phyloP scores from a whole-genome alignment of 2,113 vertebrate species.

The Sphaerodactylus townsendi region DNA sequence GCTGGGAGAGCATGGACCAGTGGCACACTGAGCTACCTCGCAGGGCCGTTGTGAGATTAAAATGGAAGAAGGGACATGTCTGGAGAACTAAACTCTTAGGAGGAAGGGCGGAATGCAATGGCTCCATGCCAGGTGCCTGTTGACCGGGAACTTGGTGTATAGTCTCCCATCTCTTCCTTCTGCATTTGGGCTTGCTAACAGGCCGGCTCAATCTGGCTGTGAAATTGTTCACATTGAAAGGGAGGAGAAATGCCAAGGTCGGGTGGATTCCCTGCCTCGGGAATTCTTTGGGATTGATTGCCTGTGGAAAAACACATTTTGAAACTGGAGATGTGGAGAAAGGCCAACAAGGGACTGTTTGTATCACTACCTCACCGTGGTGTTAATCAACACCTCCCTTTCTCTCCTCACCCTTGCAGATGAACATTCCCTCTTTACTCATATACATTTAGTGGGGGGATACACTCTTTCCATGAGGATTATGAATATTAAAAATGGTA shows the following conservation, averaged over 20 bases:
- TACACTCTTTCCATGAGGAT: neutral
- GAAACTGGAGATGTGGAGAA: no score
- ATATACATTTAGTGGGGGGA: neutral
- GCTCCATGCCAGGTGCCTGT: neutral
- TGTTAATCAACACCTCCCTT: neutral
- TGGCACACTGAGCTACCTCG: no score
- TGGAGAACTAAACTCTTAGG: no score
- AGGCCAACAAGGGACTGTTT: neutral
- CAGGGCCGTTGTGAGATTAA: no score
- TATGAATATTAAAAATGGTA: neutral
- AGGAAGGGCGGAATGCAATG: no score
- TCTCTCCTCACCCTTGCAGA: neutral
- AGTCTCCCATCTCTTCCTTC: neutral
- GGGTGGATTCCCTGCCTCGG: no score
- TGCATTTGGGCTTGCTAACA: neutral
- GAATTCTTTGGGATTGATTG: neutral
- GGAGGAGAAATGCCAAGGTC: neutral
- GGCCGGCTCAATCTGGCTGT: neutral
- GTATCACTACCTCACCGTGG: neutral
- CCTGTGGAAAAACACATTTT: neutral
- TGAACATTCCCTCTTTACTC: neutral
- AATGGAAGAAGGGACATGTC: no score
- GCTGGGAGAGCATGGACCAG: no score
- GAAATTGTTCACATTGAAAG: neutral
- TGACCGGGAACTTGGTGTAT: no score